These are phyloP conservation scores for Spinibarbus caldwelli DNA, from an alignment of 2,797 vertebrate genomes.

Conservation along the genomic window DNA sequence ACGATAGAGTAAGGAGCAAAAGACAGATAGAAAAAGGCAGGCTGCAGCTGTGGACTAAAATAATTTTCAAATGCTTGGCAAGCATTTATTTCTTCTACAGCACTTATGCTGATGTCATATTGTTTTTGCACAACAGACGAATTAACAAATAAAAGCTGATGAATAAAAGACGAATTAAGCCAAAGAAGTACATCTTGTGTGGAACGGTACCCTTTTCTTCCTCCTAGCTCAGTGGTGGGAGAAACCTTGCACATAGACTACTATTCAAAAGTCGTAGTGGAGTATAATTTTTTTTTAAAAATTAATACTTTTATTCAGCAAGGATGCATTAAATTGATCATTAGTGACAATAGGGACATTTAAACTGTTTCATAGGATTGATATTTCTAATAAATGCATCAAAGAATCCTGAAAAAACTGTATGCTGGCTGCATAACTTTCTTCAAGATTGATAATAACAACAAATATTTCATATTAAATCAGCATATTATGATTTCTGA, in stretches of 20 bases:
- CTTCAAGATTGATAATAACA: neutral
- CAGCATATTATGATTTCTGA: neutral
- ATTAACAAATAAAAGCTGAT: neutral
- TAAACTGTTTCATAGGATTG: too few species aligned
- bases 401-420: neutral
- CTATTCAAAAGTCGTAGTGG: neutral
- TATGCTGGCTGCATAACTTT: neutral
- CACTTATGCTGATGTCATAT: slow-evolving; percentile 11
- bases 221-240: neutral
- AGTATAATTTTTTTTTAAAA: too few species aligned
- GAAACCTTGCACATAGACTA: neutral
- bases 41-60: slow-evolving; percentile 69
- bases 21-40: slow-evolving; percentile 6
- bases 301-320: neutral
- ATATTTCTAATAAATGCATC: neutral
- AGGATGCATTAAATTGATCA: too few species aligned
- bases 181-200: neutral
- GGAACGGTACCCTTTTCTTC: neutral
- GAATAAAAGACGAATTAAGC: neutral
- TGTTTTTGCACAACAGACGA: neutral
- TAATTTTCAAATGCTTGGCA: slow-evolving; percentile 56
- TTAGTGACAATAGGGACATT: too few species aligned
- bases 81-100: slow-evolving; percentile 12
- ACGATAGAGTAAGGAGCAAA: slow-evolving; percentile 2
- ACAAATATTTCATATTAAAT: too few species aligned